Evolutionary conservation across 37 sponge, comb jelly and placozoan species (phyloP).

Genomic region (Geodia barretti): DNA sequence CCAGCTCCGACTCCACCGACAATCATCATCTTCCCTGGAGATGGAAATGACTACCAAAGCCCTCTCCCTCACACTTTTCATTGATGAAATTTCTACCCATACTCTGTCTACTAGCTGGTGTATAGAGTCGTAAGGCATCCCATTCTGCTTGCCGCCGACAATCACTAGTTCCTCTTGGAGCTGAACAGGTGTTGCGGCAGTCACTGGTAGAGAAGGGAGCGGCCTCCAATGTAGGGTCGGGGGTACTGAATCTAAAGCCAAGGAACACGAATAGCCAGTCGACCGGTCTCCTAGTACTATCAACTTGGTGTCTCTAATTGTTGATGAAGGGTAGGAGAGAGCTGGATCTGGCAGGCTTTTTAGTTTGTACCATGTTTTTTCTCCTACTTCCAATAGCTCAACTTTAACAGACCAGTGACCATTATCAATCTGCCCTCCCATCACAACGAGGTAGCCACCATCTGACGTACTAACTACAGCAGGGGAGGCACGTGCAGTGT

Average conservation of each 20-base stretch:
- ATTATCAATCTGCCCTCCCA: background rate
- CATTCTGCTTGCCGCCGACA: background rate
- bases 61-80: background rate
- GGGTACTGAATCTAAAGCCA: background rate
- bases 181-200: background rate
- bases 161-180: background rate
- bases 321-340: background rate
- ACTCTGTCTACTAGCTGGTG: background rate
- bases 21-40: background rate
- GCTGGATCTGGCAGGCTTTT: background rate
- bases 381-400: background rate
- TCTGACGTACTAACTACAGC: background rate
- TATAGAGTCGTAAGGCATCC: background rate
- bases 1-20: background rate
- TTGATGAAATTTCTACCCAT: background rate
- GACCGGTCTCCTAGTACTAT: background rate
- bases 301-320: background rate
- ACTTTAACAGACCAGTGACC: background rate
- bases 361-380: background rate
- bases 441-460: background rate
- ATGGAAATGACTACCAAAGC: background rate
- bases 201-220: background rate
- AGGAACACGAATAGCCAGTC: background rate
- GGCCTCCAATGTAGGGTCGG: background rate
- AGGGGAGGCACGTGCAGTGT: background rate